Evolutionary conservation across 2,888 invertebrate species (phyloP).

Genomic region (Lasioglossum oenotherae): DNA sequence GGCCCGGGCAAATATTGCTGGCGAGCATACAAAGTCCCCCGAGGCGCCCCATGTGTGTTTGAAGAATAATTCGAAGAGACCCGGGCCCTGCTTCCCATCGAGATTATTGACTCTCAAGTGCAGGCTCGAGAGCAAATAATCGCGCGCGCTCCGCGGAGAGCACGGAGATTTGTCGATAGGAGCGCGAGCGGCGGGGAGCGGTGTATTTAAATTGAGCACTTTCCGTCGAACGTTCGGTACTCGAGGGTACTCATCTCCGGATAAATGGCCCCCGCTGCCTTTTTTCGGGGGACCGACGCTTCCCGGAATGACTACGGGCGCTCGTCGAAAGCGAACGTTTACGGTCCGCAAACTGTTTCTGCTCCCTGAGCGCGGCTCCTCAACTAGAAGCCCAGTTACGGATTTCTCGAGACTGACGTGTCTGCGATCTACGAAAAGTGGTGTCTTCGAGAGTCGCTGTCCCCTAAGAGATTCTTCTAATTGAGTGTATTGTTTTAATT

Average conservation of each 20-base stretch:
- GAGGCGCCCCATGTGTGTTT: constrained; percentile 40
- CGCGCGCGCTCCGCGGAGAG: constrained; percentile 1
- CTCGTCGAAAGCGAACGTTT: not conserved
- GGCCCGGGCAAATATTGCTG: constrained; percentile 57
- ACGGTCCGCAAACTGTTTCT: not conserved
- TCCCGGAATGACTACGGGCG: not conserved
- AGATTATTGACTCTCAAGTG: constrained; percentile 61
- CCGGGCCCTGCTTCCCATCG: constrained; percentile 38
- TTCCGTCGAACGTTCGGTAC: not conserved
- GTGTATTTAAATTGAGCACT: constrained; percentile 40
- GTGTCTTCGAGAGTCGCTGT: too few species aligned
- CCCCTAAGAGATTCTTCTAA: too few species aligned
- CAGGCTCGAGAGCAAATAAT: constrained; percentile 55
- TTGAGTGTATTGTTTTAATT: too few species aligned
- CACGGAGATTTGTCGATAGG: constrained; percentile 42
- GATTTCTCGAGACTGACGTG: not conserved
- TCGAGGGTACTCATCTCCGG: not conserved
- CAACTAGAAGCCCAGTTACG: not conserved
- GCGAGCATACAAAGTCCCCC: constrained; percentile 41
- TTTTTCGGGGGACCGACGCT: not conserved
- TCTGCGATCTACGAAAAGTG: not conserved
- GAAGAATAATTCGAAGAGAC: constrained; percentile 59
- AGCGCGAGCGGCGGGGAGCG: not conserved
- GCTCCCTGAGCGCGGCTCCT: not conserved
- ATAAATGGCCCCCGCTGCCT: not conserved